phyloP scores from a whole-genome alignment of 2,113 vertebrate species.

The Zapus hudsonius region DNA sequence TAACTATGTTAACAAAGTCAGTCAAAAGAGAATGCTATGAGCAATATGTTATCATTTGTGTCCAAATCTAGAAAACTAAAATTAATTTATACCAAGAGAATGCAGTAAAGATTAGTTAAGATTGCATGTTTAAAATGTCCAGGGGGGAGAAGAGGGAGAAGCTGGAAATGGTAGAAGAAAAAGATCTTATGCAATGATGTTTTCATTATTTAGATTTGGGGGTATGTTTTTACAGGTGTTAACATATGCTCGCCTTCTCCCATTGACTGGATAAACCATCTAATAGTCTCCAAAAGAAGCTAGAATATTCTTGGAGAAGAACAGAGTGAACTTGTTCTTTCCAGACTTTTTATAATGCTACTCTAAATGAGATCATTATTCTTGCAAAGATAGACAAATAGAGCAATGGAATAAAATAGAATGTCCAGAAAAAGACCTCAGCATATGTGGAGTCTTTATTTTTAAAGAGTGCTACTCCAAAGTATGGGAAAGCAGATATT shows the following conservation, averaged over 20 bases:
- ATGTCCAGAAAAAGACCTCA: slow-evolving; percentile 57
- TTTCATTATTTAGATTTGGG: slow-evolving; percentile 1
- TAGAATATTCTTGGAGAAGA: slow-evolving; percentile 50
- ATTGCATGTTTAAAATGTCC: neutral
- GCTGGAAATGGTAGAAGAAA: neutral
- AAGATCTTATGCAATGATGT: neutral
- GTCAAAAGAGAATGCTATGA: neutral
- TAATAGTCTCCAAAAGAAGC: neutral
- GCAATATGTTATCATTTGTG: neutral
- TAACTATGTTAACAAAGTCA: neutral
- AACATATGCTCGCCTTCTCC: neutral
- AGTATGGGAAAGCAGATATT: slow-evolving; percentile 53
- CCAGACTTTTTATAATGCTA: slow-evolving; percentile 52
- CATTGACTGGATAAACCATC: slow-evolving; percentile 7
- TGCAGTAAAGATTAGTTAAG: neutral
- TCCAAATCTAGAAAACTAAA: neutral
- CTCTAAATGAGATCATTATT: slow-evolving; percentile 55
- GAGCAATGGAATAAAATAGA: slow-evolving; percentile 60
- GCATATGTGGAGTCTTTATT: slow-evolving; percentile 59
- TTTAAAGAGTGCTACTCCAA: slow-evolving; percentile 66
- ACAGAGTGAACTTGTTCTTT: slow-evolving; percentile 46
- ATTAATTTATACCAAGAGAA: neutral
- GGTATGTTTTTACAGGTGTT: neutral
- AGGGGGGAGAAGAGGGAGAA: neutral
- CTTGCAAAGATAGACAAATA: slow-evolving; percentile 61